Evolutionary conservation across 1,140 invertebrate species (phyloP).

Genomic region (Philaenus spumarius): DNA sequence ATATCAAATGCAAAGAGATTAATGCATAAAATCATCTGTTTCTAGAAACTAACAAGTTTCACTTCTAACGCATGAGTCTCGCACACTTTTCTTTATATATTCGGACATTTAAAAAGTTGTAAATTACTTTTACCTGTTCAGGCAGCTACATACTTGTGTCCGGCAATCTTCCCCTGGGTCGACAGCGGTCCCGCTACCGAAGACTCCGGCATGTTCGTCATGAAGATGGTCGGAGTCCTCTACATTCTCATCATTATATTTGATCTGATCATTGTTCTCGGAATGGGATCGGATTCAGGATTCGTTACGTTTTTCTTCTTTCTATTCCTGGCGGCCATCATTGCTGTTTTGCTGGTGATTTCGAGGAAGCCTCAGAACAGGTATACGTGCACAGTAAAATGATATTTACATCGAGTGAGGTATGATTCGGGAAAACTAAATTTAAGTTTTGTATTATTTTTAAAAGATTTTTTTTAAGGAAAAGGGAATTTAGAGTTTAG

Average conservation of each 20-base stretch:
- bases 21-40: too few relatives aligned
- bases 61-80: too few relatives aligned
- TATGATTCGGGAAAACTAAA: too few relatives aligned
- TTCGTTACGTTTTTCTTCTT: conserved; percentile 63
- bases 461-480: too few relatives aligned
- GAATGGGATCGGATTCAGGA: conserved; percentile 56
- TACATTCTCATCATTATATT: conserved; percentile 75
- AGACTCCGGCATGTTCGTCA: conserved; percentile 75
- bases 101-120: too few relatives aligned
- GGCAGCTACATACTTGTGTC: conserved; percentile 71
- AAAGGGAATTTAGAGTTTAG: too few relatives aligned
- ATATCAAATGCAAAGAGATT: too few relatives aligned
- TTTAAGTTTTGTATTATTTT: too few relatives aligned
- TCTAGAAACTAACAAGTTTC: too few relatives aligned
- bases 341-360: conserved; percentile 71
- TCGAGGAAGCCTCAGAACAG: conserved; percentile 88
- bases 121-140: conserved; percentile 42
- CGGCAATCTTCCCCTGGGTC: conserved; percentile 80
- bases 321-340: conserved; percentile 64
- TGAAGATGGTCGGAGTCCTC: conserved; percentile 78
- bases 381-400: conserved; percentile 43
- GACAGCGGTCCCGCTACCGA: conserved; percentile 79
- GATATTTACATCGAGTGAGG: too few relatives aligned
- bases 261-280: conserved; percentile 74
- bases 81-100: too few relatives aligned